Percentiles rank a stretch among this genome's conserved stretches.
phyloP scores from a whole-genome alignment of 2,113 vertebrate genomes.

The Campylomormyrus tamandua region DNA sequence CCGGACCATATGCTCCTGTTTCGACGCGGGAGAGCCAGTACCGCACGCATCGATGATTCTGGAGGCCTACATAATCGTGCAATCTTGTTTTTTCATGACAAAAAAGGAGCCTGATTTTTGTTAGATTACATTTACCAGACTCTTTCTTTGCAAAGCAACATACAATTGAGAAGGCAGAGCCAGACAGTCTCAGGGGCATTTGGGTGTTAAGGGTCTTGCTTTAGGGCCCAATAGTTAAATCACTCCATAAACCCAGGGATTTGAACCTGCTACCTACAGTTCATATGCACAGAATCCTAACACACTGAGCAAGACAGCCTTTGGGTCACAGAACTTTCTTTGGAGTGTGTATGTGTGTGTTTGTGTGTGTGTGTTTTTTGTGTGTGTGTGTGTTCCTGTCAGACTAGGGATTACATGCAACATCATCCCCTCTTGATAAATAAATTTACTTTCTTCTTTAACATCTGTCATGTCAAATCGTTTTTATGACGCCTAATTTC shows the following conservation, averaged over 20 bases:
- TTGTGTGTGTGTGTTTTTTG: neutral
- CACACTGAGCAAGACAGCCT: neutral
- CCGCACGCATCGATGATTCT: conserved; percentile 59
- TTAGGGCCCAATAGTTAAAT: neutral
- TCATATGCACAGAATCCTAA: neutral
- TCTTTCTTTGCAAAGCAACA: neutral
- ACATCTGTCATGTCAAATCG: conserved; percentile 43
- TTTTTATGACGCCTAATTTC: conserved; percentile 55
- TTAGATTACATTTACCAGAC: neutral
- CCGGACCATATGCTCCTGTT: conserved; percentile 43
- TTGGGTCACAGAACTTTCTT: neutral
- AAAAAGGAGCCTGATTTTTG: neutral
- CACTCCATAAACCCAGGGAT: neutral
- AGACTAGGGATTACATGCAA: conserved; percentile 57
- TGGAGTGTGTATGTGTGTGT: neutral
- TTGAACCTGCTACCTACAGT: neutral
- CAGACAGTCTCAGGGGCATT: neutral
- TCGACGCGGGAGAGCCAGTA: conserved; percentile 50
- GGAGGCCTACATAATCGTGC: neutral
- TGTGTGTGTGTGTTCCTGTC: conserved; percentile 41
- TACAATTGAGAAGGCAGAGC: neutral
- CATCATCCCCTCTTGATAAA: conserved; percentile 50
- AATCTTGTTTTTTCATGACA: neutral
- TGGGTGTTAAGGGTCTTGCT: neutral
- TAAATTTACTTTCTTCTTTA: conserved; percentile 49